Conservation (phyloP, 2,797 vertebrate species). For the Schizopygopsis pylzovi region DNA sequence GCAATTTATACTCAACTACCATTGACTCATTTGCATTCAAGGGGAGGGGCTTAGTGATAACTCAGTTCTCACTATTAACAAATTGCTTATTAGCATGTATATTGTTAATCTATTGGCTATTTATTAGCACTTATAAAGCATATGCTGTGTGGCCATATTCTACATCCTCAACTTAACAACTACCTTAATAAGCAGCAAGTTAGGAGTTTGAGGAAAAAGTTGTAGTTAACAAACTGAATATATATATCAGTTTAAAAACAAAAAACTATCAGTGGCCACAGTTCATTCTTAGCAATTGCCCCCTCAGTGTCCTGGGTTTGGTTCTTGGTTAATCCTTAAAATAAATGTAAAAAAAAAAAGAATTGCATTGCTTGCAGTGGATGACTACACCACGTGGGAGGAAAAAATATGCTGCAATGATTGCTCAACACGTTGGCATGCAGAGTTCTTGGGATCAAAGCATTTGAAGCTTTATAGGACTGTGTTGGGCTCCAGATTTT, state of each 20-base stretch:
- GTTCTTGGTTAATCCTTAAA: not conserved
- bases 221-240: too few species aligned
- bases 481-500: slow-evolving; percentile 31
- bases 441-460: slow-evolving; percentile 51
- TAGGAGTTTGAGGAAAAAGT: not conserved
- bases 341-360: not conserved
- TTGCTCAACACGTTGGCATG: slow-evolving; percentile 55
- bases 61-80: too few species aligned
- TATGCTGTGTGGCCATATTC: not conserved
- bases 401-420: slow-evolving; percentile 37
- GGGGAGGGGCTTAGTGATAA: too few species aligned
- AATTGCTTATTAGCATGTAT: too few species aligned
- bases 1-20: too few species aligned
- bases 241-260: not conserved
- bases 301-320: not conserved
- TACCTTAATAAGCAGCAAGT: not conserved
- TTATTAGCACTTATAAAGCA: too few species aligned
- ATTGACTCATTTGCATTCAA: too few species aligned
- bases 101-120: too few species aligned
- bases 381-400: slow-evolving; percentile 40
- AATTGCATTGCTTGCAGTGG: slow-evolving; percentile 22
- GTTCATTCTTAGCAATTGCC: not conserved
- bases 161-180: not conserved
- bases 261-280: not conserved
- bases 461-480: slow-evolving; percentile 43